Evolutionary conservation across 2,113 vertebrate genomes (phyloP).

Genomic region (Lophochroa leadbeateri): DNA sequence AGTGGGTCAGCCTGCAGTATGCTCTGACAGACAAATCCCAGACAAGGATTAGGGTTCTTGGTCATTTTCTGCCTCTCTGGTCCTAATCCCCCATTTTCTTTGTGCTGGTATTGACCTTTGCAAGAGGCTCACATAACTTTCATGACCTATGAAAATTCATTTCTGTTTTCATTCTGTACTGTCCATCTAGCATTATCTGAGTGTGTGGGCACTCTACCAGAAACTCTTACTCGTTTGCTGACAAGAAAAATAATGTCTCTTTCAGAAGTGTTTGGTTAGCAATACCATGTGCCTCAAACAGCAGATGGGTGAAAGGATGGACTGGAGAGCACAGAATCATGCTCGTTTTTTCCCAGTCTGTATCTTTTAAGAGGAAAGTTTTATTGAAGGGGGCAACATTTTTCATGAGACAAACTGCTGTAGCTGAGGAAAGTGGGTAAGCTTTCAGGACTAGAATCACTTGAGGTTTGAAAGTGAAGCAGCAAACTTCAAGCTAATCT

Average conservation of each 20-base stretch:
- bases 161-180: neutral
- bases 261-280: neutral
- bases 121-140: too few species aligned
- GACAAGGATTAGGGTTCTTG: neutral
- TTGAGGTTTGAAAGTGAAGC: neutral
- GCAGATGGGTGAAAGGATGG: neutral
- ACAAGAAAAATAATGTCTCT: neutral
- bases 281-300: neutral
- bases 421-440: neutral
- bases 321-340: neutral
- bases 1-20: neutral
- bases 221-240: neutral
- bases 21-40: neutral
- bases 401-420: neutral
- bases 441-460: neutral
- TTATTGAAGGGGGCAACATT: neutral
- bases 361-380: neutral
- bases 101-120: neutral
- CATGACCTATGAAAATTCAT: too few species aligned
- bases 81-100: neutral
- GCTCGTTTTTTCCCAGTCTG: neutral
- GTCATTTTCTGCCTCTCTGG: neutral
- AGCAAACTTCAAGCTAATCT: conserved; percentile 15
- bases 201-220: neutral
- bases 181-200: neutral